Base-by-base conservation (phyloP, 1,140 invertebrate genomes). In the Apis florea region DNA sequence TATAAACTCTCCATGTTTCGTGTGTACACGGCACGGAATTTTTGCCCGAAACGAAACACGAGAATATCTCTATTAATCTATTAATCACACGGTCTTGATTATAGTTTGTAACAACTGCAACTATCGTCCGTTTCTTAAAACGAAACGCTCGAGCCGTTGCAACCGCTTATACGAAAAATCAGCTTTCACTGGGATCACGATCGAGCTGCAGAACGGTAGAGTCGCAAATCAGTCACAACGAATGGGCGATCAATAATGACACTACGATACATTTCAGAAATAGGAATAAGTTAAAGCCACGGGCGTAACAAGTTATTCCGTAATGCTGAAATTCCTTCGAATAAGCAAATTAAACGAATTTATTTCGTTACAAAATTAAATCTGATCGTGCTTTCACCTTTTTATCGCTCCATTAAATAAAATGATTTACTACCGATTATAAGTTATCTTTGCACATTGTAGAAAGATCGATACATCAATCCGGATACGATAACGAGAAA, bases 171-270 rank as follows among this genome's bases (percentile, higher is more conserved):
- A 72, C 68, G 67, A 72, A 63, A 74, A 72, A 64, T 64, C 70
- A 72, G 77, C 77, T 79, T 79, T 79, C 77, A 79, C 77, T 31
- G 59, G 59, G 47, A 72, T 61, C 77, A 40, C 19, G 54, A 79
- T 53, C 77, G 69, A 63, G 21, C 68, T 13, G 19, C 15, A 19
- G 40, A 49, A 31, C 13, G 26, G 68, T 61, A 68, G 26, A 63
- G 70, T 79, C 69, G 21, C 77, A 79, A 79, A 79, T 79, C 77
- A 79, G 58, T 79, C 66, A 70, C 77, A 79, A 71, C 77, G 77
- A 79, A 72, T 72, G 58, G 77, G 49, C 69, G 69, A 79, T 79
- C 77, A 79, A 72, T 79, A 79, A 79, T 64, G 77, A 79, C 77
- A 64, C 68, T 47, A 40, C 49, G 68, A 72, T 64, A 63, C 49